phyloP scores from a whole-genome alignment of 2,888 invertebrate species.

The Chironomus riparius region DNA sequence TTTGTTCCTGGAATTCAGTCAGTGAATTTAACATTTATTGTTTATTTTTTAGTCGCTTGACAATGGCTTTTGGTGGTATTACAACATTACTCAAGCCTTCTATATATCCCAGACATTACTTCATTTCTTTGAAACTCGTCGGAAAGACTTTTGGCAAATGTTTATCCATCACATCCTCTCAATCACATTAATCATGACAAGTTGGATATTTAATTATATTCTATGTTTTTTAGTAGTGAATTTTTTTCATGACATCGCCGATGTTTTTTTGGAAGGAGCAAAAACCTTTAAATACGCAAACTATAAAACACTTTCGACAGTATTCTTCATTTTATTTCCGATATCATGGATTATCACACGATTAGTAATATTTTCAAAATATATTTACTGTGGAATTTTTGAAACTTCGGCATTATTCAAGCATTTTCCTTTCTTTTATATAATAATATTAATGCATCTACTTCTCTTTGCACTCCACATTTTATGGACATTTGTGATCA shows the following conservation, averaged over 20 bases:
- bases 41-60: constrained; percentile 56
- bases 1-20: background rate
- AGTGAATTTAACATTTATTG: background rate
- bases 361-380: constrained; percentile 81
- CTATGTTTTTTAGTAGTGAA: constrained; percentile 85
- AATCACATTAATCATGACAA: constrained; percentile 77
- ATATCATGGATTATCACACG: constrained; percentile 87
- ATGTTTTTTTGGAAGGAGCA: constrained; percentile 78
- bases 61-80: constrained; percentile 89
- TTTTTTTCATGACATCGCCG: constrained; percentile 78
- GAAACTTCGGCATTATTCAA: constrained; percentile 75
- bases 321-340: constrained; percentile 79
- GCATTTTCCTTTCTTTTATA: constrained; percentile 89
- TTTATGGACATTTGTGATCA: constrained; percentile 89
- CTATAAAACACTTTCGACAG: constrained; percentile 83
- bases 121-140: constrained; percentile 87
- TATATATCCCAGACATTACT: constrained; percentile 90
- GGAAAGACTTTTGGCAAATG: no score
- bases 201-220: constrained; percentile 91
- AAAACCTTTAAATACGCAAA: constrained; percentile 66
- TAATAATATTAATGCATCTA: constrained; percentile 78
- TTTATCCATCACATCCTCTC: constrained; percentile 93
- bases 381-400: constrained; percentile 74
- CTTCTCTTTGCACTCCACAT: constrained; percentile 72
- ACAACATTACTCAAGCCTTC: constrained; percentile 88